Evolutionary conservation across 2,888 invertebrate species (phyloP).

Genomic region (Lasioglossum figueresi): DNA sequence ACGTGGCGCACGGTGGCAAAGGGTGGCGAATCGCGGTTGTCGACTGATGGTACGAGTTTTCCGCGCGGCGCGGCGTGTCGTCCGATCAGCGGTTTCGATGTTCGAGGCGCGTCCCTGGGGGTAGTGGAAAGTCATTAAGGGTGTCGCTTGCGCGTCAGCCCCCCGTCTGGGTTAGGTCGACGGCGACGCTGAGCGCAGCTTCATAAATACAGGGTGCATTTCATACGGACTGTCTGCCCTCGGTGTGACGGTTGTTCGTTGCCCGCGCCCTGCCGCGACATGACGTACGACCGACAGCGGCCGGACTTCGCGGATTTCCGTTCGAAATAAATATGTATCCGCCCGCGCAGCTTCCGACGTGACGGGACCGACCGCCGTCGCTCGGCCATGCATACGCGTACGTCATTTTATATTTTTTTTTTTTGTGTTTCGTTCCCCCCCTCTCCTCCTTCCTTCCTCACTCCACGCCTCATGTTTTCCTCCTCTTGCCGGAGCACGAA

Average conservation of each 20-base stretch:
- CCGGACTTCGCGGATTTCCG: conserved; percentile 72
- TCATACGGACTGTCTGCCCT: conserved; percentile 34
- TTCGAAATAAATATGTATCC: conserved; percentile 73
- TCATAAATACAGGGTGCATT: conserved; percentile 54
- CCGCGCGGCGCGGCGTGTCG: neutral
- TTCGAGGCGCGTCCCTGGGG: neutral
- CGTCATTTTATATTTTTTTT: conserved; percentile 1
- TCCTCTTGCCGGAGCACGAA: neutral
- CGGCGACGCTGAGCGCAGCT: conserved; percentile 22
- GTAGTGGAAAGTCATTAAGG: conserved; percentile 38
- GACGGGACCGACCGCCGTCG: conserved; percentile 26
- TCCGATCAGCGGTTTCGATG: conserved; percentile 11
- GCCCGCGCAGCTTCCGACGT: conserved; percentile 54
- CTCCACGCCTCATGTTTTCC: neutral
- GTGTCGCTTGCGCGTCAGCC: conserved; percentile 17
- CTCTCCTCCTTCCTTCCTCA: too few species aligned
- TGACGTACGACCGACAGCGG: conserved; percentile 68
- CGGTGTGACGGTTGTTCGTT: conserved; percentile 50
- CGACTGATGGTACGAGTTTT: neutral
- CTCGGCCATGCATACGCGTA: conserved; percentile 6
- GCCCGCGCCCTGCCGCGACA: conserved; percentile 32
- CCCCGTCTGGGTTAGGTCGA: neutral
- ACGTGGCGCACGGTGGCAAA: neutral
- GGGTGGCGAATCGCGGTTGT: neutral
- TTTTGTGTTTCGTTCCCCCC: neutral